Conservation (phyloP, 1,140 invertebrate species). For the Plectrocnemia conspersa region DNA sequence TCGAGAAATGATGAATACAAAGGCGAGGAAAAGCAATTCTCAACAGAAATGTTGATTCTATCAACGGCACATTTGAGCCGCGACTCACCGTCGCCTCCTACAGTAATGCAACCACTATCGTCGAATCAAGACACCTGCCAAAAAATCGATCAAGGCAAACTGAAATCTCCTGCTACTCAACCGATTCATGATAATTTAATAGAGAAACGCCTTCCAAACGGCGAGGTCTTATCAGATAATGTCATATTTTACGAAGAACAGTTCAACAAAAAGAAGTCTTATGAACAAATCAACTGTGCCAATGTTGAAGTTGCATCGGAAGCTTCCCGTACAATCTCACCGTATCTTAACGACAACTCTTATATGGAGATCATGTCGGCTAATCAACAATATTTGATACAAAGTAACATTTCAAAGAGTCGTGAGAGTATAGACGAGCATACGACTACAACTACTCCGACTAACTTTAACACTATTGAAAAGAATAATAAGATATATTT, state of each 20-base stretch:
- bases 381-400: constrained; percentile 4
- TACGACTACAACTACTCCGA: too few species aligned
- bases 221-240: constrained; percentile 26
- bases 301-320: constrained; percentile 7
- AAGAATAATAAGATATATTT: constrained; percentile 21
- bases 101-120: constrained; percentile 17
- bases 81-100: constrained; percentile 45
- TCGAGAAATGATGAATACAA: constrained; percentile 48
- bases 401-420: neutral
- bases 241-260: constrained; percentile 17
- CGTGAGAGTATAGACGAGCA: too few species aligned
- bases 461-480: neutral
- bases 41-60: constrained; percentile 34
- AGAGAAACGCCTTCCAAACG: constrained; percentile 18
- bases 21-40: constrained; percentile 49
- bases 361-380: constrained; percentile 12
- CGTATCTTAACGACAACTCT: constrained; percentile 16
- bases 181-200: constrained; percentile 5
- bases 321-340: constrained; percentile 18
- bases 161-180: neutral
- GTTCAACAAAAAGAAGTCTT: neutral
- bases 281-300: neutral
- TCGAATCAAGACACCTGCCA: constrained; percentile 14
- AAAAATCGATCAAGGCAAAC: constrained; percentile 1
- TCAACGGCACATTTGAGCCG: constrained; percentile 39